These are phyloP conservation scores for Pollenia labialis DNA, from an alignment of 2,888 invertebrate species.

Conservation along the genomic window DNA sequence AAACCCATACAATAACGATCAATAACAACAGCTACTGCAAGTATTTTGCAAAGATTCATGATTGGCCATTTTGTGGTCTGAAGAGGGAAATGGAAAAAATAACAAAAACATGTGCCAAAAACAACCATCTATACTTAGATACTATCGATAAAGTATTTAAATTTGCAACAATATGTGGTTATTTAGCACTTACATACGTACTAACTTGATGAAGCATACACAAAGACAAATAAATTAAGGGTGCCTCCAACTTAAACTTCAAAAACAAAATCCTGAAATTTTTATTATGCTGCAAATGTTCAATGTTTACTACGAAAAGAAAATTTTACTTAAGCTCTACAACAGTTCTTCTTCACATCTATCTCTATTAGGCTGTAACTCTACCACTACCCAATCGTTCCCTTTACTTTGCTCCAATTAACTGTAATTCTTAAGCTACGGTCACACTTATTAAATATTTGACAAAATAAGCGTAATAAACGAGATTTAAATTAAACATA, in stretches of 20 bases:
- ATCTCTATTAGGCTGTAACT: no score
- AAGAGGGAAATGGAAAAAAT: conserved; percentile 28
- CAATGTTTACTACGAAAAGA: no score
- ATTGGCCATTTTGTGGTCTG: conserved; percentile 70
- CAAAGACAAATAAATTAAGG: not conserved
- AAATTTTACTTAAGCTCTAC: no score
- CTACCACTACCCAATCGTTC: no score
- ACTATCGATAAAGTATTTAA: conserved; percentile 57
- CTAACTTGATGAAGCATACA: not conserved
- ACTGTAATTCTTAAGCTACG: no score
- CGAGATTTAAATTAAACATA: no score
- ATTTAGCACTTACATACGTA: not conserved
- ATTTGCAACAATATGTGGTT: conserved; percentile 54
- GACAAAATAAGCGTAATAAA: no score
- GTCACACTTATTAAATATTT: no score
- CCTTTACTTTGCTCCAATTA: no score
- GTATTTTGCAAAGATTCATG: conserved; percentile 68
- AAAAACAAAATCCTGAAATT: no score
- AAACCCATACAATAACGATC: conserved; percentile 61
- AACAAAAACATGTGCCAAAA: conserved; percentile 53
- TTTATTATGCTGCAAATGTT: no score
- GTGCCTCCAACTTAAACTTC: not conserved
- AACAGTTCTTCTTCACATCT: no score
- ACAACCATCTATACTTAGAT: conserved; percentile 23
- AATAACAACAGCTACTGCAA: conserved; percentile 66